phyloP scores from a whole-genome alignment of 2,888 invertebrate genomes.

The Andrena camellia region DNA sequence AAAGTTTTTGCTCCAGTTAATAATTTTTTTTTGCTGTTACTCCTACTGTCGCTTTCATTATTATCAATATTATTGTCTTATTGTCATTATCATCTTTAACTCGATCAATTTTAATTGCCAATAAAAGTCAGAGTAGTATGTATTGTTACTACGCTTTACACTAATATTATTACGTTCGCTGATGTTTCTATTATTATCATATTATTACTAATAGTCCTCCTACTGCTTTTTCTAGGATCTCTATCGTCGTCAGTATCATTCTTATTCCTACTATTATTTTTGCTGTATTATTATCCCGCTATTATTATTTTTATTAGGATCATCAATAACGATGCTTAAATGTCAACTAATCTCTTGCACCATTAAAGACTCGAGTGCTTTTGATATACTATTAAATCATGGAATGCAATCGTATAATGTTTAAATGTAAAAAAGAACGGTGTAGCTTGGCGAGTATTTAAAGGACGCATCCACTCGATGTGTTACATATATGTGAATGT shows the following conservation, averaged over 20 bases:
- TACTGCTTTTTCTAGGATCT: too few relatives aligned
- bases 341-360: neutral
- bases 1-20: neutral
- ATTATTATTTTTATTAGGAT: neutral
- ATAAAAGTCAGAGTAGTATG: neutral
- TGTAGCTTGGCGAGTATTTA: neutral
- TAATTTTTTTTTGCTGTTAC: neutral
- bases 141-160: neutral
- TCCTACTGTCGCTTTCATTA: neutral
- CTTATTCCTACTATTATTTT: conserved; percentile 15
- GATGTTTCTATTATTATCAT: too few relatives aligned
- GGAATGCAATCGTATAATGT: neutral
- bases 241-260: neutral
- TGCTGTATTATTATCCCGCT: neutral
- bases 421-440: conserved; percentile 1
- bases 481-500: neutral
- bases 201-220: too few relatives aligned
- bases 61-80: neutral
- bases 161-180: neutral
- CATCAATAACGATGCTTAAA: neutral
- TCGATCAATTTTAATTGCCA: neutral
- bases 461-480: neutral
- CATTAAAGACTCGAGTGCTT: neutral
- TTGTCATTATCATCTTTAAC: neutral
- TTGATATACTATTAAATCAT: conserved; percentile 2